These are phyloP conservation scores for Lymantria dispar DNA, from an alignment of 2,888 invertebrate genomes.

Conservation along the genomic window DNA sequence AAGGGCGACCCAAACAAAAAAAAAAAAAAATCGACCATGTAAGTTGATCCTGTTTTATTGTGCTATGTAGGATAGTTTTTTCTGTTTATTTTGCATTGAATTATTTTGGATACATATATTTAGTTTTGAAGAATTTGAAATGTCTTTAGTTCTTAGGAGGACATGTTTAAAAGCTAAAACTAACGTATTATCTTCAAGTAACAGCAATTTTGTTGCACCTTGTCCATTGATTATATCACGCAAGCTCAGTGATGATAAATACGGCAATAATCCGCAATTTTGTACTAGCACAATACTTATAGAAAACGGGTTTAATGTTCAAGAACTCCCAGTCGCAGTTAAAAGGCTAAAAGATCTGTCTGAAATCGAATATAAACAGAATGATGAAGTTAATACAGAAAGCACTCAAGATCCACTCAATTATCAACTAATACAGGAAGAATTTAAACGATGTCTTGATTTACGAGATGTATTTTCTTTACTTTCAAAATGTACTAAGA, in stretches of 20 bases:
- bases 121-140: constrained; percentile 32
- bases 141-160: constrained; percentile 63
- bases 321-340: constrained; percentile 86
- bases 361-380: constrained; percentile 46
- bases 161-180: constrained; percentile 56
- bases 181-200: constrained; percentile 44
- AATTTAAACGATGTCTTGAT: constrained; percentile 69
- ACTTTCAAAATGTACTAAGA: constrained; percentile 73
- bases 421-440: constrained; percentile 68
- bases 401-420: constrained; percentile 50
- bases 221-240: constrained; percentile 36
- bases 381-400: constrained; percentile 26
- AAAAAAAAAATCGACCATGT: too few relatives aligned
- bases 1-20: too few relatives aligned
- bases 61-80: background rate
- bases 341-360: constrained; percentile 72
- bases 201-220: constrained; percentile 29
- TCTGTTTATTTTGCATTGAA: too few relatives aligned
- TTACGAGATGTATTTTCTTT: constrained; percentile 70
- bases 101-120: background rate
- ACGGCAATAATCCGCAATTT: constrained; percentile 53
- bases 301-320: constrained; percentile 86
- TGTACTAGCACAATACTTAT: constrained; percentile 80
- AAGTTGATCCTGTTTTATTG: too few relatives aligned
- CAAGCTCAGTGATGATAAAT: constrained; percentile 56